phyloP scores from a whole-genome alignment of 2,113 vertebrate genomes.

The Sinocyclocheilus anshuiensis region DNA sequence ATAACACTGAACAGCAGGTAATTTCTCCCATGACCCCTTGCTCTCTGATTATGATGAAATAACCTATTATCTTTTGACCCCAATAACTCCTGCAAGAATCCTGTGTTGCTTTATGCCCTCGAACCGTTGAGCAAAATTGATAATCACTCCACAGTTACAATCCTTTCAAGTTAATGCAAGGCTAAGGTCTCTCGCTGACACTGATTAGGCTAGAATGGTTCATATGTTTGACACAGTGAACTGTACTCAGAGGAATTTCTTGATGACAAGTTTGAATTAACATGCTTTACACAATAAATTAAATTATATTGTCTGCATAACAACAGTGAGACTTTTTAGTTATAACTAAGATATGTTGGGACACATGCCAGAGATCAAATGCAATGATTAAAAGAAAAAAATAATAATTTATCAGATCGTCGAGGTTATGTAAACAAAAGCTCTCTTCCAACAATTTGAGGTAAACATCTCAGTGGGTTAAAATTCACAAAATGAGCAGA shows the following conservation, averaged over 20 bases:
- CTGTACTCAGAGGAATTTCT: neutral
- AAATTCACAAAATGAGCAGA: neutral
- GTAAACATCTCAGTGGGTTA: neutral
- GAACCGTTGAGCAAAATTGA: constrained; percentile 35
- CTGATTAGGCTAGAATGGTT: constrained; percentile 16
- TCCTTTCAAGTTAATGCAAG: constrained; percentile 45
- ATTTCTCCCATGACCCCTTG: constrained; percentile 43
- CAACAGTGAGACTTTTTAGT: neutral
- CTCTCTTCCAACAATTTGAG: neutral
- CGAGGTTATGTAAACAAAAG: neutral
- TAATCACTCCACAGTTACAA: constrained; percentile 43
- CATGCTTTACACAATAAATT: constrained; percentile 10
- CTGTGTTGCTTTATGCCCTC: constrained; percentile 32
- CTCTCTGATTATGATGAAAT: constrained; percentile 52
- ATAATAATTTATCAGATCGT: neutral
- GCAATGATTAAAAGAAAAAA: neutral
- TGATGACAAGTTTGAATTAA: neutral
- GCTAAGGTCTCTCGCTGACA: constrained; percentile 21
- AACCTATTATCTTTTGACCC: constrained; percentile 45
- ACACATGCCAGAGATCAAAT: neutral
- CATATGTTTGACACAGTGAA: constrained; percentile 32
- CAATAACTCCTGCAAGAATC: constrained; percentile 45
- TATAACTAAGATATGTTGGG: neutral
- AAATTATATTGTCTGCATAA: neutral
- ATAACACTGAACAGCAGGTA: constrained; percentile 6